A percentile compares a stretch with the other conserved stretches of the same genome.
Conservation (phyloP, 2,113 vertebrate genomes). For the Scortum barcoo region DNA sequence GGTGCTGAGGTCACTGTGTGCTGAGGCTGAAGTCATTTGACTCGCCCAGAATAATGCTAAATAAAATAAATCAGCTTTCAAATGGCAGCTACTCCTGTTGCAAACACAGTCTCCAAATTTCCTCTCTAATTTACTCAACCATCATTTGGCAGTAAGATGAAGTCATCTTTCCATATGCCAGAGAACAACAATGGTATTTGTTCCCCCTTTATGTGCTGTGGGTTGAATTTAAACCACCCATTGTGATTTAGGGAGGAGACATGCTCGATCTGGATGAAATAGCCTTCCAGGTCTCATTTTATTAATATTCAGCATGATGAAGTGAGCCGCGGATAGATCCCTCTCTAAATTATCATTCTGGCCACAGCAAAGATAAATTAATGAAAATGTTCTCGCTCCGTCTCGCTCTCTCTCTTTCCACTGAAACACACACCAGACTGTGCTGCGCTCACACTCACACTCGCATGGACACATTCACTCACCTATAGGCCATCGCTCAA, state of each 20-base stretch:
- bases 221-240: slow-evolving; percentile 8
- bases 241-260: neutral
- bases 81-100: neutral
- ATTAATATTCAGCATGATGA: slow-evolving; percentile 66
- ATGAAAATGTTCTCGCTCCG: slow-evolving; percentile 47
- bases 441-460: neutral
- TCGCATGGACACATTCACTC: slow-evolving; percentile 6
- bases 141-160: neutral
- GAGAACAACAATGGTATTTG: neutral
- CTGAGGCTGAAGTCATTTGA: neutral
- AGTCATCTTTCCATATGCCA: neutral
- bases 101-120: neutral
- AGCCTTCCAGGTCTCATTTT: slow-evolving; percentile 47
- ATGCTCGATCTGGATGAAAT: slow-evolving; percentile 37
- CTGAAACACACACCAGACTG: slow-evolving; percentile 4
- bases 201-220: neutral
- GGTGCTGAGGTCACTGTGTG: neutral
- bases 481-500: slow-evolving; percentile 34
- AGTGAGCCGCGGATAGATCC: slow-evolving; percentile 58
- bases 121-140: neutral
- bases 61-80: neutral
- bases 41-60: neutral
- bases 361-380: slow-evolving; percentile 57
- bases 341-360: slow-evolving; percentile 65
- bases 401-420: neutral